Base-by-base conservation (phyloP, 2,888 invertebrate genomes). In the Keiferia lycopersicella region DNA sequence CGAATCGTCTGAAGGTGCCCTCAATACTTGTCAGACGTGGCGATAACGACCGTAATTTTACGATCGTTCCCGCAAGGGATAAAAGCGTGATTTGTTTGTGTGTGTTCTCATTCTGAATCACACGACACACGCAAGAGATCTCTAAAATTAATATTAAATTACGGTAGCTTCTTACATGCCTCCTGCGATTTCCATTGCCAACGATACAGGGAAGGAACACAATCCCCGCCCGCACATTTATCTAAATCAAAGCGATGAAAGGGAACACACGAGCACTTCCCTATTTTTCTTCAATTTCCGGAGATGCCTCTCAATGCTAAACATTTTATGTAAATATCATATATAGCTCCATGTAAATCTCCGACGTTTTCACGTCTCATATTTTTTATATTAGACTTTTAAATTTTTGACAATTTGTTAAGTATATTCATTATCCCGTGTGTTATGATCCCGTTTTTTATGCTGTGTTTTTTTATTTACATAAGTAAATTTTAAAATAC, bases 181-280 rank as follows among this genome's bases (percentile, higher is more conserved):
- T 45, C 45, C 4, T 45, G 1, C 45, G 10, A 14, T 6, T 48
- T 48, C 8, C 53, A 53, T 22, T 53, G 53, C 26, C 14, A 53
- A 53, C 22, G 26, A 14, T 16, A 50, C 12, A 26, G 26, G 53
- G 53, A 20, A 20, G 8, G 26, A 41, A 65, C 65, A 60, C 62
- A 56, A 56, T 20, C 16, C 18, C 64, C 63, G 34, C 39, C 67
- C 64, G 39, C 66, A 56, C 66, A 66, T 70, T 70, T 67, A 63
- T 67, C 66, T 68, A 68, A 70, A 70, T 70, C 69, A 69, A 67
- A 70, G 63, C 67, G 65, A 67, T 68, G 69, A 69, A 68, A 66
- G 63, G 65, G 64, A 66, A 67, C 67, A 63, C 65, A 65, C 69
- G 66, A 68, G 66, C 66, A 51, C 67, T 67, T 65, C 66, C 67